Evolutionary conservation across 2,797 vertebrate genomes (phyloP).

Genomic region (Chaetophractus vellerosus): DNA sequence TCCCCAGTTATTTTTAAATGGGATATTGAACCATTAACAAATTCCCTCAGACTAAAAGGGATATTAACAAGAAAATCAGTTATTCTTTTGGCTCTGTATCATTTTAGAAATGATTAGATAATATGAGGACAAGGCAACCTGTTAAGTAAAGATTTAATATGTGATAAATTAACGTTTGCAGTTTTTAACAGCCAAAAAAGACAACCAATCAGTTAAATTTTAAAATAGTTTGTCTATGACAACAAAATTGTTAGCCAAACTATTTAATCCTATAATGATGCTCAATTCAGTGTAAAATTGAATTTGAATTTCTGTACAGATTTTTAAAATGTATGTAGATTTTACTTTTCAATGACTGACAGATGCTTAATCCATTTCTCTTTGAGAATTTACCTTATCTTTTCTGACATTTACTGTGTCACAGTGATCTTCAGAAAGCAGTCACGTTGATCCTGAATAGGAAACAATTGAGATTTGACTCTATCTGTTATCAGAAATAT

Average conservation of each 20-base stretch:
- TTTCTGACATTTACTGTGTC: constrained; percentile 61
- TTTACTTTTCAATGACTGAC: constrained; percentile 40
- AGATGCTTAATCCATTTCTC: constrained; percentile 7
- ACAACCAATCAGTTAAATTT: neutral
- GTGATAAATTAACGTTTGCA: neutral
- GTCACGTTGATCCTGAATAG: constrained; percentile 36
- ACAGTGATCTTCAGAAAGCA: constrained; percentile 65
- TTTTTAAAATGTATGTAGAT: neutral
- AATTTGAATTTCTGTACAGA: neutral
- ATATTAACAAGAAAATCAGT: neutral
- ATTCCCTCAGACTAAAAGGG: neutral
- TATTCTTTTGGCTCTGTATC: neutral
- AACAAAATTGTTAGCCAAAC: neutral
- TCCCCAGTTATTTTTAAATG: neutral
- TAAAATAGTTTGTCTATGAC: neutral
- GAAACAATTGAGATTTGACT: constrained; percentile 23
- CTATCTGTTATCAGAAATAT: constrained; percentile 31
- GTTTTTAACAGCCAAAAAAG: neutral
- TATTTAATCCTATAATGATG: neutral
- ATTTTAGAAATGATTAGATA: constrained; percentile 3
- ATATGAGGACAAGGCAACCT: neutral
- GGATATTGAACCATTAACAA: neutral
- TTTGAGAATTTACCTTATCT: constrained; percentile 31
- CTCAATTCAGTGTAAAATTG: neutral
- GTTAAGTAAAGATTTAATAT: neutral